Evolutionary conservation across 2,797 vertebrate genomes (phyloP), one percentile per base, ranked within the genome.

Genomic region (Myoxocephalus aenaeus): DNA sequence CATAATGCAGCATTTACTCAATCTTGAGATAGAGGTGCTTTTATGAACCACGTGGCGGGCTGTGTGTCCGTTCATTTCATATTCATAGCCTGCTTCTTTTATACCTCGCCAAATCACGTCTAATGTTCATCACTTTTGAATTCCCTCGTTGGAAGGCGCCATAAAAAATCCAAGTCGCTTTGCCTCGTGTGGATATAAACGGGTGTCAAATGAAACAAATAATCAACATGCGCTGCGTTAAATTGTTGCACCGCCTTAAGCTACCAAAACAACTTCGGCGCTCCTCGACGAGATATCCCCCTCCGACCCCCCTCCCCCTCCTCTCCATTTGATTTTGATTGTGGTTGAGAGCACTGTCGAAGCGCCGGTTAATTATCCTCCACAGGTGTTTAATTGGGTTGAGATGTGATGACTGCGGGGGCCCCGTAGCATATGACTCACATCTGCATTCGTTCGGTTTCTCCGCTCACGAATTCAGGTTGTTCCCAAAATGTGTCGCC

Each of bases 261-360:
- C 46, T 77, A 17, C 46, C 44, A 38, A 44, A 61, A 40, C 61
- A 65, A 57, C 29, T 85, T 65, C 5, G 40, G 22, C 7, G 25
- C 0, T 27, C 4, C 10, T 48, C 70, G 48, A 27, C 36, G 42
- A 51, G 7, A 70, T 32, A 15, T 65, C 38, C 6, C 36, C 7
- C 17, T 12, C 46, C 18, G n/a, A n/a, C 44, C 44, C 44, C 5
- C 18, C 46, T 20, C 18, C 46, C 7, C 46, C 1, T n/a, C 18
- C 46, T 18, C 48, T 9, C 62, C 59, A 53, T 69, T 44, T 70
- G 25, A 62, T 46, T 83, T 51, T 32, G 42, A 71, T 72, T 29
- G 50, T 12, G 20, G 11, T 40, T 53, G 38, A 78, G 25, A 79
- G 56, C 9, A 12, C 18, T 20, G 34, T 17, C 27, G 38, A 34